Percentiles rank a stretch among this genome's conserved stretches.
phyloP scores from a whole-genome alignment of 2,888 invertebrate species.

The Corythucha ciliata region DNA sequence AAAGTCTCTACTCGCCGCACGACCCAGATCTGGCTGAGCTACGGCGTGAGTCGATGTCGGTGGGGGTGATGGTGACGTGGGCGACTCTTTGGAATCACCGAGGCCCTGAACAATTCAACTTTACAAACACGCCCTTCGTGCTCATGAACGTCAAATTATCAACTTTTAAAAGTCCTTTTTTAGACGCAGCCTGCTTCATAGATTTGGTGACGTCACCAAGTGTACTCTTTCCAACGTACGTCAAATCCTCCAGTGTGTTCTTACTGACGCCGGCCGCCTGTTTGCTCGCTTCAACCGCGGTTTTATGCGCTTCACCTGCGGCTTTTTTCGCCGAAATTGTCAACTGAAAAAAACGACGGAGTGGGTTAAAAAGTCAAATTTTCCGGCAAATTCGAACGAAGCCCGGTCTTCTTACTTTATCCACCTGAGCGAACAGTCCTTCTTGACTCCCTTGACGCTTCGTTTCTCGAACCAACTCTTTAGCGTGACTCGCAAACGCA shows the following conservation, averaged over 20 bases:
- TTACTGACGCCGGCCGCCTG: constrained; percentile 80
- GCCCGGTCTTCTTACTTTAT: constrained; percentile 54
- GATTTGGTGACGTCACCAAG: constrained; percentile 83
- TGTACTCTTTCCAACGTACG: constrained; percentile 82
- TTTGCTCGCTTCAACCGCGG: constrained; percentile 75
- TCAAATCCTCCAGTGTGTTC: constrained; percentile 77
- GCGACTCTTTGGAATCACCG: constrained; percentile 44
- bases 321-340: constrained; percentile 80
- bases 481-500: constrained; percentile 78
- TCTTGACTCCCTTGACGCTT: constrained; percentile 84
- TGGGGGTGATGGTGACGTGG: constrained; percentile 28
- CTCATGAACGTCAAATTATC: background rate
- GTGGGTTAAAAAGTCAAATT: constrained; percentile 19
- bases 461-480: constrained; percentile 78
- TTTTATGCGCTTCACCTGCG: constrained; percentile 74
- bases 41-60: constrained; percentile 16
- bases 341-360: constrained; percentile 47
- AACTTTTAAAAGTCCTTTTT: constrained; percentile 74
- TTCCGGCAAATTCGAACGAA: background rate
- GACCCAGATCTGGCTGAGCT: constrained; percentile 30
- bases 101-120: constrained; percentile 41
- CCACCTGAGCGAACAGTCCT: constrained; percentile 77
- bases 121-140: background rate
- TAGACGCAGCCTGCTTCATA: constrained; percentile 77
- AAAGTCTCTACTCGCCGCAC: constrained; percentile 52